Evolutionary conservation across 2,797 vertebrate genomes (phyloP).

Genomic region (Anguilla marmorata): DNA sequence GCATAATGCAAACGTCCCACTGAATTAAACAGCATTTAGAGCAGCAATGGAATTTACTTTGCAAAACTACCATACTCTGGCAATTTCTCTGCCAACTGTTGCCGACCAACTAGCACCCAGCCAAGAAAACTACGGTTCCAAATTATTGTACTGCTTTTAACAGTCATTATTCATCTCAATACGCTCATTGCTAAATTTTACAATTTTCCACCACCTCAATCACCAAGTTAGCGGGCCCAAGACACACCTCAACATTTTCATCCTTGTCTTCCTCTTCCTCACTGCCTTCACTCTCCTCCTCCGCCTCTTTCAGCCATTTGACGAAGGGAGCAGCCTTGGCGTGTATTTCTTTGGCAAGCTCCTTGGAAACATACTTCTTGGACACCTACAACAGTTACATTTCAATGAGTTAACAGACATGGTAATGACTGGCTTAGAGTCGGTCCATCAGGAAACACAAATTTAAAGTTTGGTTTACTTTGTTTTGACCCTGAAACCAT

Average conservation of each 20-base stretch:
- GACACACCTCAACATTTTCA: constrained; percentile 68
- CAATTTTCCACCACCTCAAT: neutral
- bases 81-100: no score
- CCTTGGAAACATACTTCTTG: constrained; percentile 97
- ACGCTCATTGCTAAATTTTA: neutral
- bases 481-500: neutral
- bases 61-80: neutral
- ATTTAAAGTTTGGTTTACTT: neutral
- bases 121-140: neutral
- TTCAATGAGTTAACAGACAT: neutral
- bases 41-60: no score
- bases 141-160: neutral
- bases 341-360: constrained; percentile 98
- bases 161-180: neutral
- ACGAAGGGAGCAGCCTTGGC: constrained; percentile 95
- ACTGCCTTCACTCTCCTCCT: constrained; percentile 94
- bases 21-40: no score
- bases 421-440: neutral
- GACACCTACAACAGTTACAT: constrained; percentile 77
- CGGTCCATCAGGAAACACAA: neutral
- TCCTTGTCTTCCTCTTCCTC: constrained; percentile 86
- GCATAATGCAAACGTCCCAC: neutral
- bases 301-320: constrained; percentile 98
- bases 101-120: no score
- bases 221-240: neutral